A percentile compares a stretch with the other conserved stretches of the same genome.
Conservation (phyloP, 2,888 invertebrate species). For the Amiota mariae region DNA sequence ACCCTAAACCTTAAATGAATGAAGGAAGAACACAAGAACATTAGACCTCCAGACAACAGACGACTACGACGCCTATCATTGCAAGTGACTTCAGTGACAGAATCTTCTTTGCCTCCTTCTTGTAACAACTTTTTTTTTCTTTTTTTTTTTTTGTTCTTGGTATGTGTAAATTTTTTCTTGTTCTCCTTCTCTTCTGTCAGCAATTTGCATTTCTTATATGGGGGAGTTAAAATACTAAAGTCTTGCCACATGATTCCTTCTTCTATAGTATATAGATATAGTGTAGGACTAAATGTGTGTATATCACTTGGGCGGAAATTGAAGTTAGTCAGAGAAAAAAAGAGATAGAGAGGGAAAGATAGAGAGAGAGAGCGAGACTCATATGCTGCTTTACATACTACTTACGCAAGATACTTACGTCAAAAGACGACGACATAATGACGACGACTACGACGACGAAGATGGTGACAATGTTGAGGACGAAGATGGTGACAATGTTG, state of each 20-base stretch:
- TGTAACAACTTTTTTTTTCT: constrained; percentile 1
- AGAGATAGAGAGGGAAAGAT: no score
- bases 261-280: no score
- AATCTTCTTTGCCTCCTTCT: background rate
- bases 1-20: background rate
- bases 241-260: no score
- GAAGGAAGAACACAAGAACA: background rate
- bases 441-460: background rate
- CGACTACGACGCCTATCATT: background rate
- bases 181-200: constrained; percentile 27
- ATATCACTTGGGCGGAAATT: constrained; percentile 14
- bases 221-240: no score
- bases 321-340: background rate
- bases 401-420: constrained; percentile 9
- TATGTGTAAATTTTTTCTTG: background rate
- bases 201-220: constrained; percentile 51
- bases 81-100: background rate
- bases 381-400: constrained; percentile 5
- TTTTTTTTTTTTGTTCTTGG: constrained; percentile 4
- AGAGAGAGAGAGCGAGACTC: background rate
- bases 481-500: no score
- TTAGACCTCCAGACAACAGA: background rate
- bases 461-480: no score
- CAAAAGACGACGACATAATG: background rate
- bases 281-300: background rate